Percentiles rank a stretch among this genome's conserved stretches.
phyloP scores from a whole-genome alignment of 2,797 vertebrate species.

The Anas acuta region DNA sequence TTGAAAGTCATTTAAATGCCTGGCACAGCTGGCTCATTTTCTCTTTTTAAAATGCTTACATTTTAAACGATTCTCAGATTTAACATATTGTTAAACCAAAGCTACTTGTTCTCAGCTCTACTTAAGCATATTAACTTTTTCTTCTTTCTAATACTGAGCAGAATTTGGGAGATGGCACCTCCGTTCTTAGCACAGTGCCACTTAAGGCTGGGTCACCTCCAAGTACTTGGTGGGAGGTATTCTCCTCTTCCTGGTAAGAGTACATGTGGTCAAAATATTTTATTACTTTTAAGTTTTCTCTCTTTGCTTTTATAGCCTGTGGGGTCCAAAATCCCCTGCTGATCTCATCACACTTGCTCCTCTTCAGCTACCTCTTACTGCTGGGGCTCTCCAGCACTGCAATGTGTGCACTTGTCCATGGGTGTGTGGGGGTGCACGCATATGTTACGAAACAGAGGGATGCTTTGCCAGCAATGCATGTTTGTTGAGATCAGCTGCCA shows the following conservation, averaged over 20 bases:
- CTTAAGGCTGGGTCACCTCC: neutral
- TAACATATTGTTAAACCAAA: neutral
- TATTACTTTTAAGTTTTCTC: neutral
- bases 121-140: neutral
- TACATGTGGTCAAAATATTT: neutral
- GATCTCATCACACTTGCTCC: neutral
- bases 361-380: neutral
- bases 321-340: too few relatives aligned
- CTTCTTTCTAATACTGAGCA: neutral
- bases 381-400: neutral
- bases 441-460: accelerated
- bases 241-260: neutral
- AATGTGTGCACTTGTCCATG: accelerated
- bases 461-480: neutral
- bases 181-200: too few relatives aligned
- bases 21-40: too few relatives aligned
- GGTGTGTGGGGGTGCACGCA: accelerated
- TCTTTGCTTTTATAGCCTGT: neutral
- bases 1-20: too few relatives aligned
- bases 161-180: neutral
- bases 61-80: neutral
- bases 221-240: too few relatives aligned
- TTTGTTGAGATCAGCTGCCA: neutral
- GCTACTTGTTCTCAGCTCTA: neutral
- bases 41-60: neutral